A percentile compares a stretch with the other conserved stretches of the same genome.
phyloP scores from a whole-genome alignment of 2,113 vertebrate species.

The Solea solea region DNA sequence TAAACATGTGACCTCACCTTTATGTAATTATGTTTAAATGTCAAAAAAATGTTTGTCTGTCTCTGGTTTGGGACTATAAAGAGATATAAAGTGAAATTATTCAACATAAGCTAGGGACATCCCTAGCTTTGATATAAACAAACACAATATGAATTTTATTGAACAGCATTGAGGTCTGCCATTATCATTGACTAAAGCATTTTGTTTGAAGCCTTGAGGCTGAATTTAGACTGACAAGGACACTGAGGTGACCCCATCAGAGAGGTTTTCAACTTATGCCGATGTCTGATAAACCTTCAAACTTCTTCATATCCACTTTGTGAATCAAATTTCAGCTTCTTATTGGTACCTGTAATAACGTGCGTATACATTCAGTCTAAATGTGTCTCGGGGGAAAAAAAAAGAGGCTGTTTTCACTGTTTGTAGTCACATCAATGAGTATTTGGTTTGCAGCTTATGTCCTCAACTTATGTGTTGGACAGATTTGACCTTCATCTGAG shows the following conservation, averaged over 20 bases:
- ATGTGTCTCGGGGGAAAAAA: background rate
- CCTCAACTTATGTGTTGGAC: constrained; percentile 9
- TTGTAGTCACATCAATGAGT: constrained; percentile 11
- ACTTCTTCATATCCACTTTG: too few relatives aligned
- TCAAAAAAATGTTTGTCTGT: constrained; percentile 4
- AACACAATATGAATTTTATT: too few relatives aligned
- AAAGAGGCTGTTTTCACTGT: background rate
- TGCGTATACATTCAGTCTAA: background rate
- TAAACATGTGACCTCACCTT: too few relatives aligned
- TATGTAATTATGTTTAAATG: too few relatives aligned
- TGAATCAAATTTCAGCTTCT: too few relatives aligned
- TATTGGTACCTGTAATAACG: too few relatives aligned
- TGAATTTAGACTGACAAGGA: background rate
- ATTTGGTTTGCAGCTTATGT: constrained; percentile 48
- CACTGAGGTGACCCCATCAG: background rate
- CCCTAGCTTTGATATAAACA: too few relatives aligned
- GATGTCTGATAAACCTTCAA: background rate
- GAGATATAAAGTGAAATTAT: background rate
- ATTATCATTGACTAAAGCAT: background rate
- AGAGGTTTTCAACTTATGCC: background rate
- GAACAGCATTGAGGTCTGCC: too few relatives aligned
- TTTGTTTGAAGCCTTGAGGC: background rate
- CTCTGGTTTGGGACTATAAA: background rate
- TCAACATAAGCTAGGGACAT: too few relatives aligned
- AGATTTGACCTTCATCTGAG: constrained; percentile 56